Base-by-base conservation (phyloP, 2,888 invertebrate genomes). In the Leptopilina syphax region DNA sequence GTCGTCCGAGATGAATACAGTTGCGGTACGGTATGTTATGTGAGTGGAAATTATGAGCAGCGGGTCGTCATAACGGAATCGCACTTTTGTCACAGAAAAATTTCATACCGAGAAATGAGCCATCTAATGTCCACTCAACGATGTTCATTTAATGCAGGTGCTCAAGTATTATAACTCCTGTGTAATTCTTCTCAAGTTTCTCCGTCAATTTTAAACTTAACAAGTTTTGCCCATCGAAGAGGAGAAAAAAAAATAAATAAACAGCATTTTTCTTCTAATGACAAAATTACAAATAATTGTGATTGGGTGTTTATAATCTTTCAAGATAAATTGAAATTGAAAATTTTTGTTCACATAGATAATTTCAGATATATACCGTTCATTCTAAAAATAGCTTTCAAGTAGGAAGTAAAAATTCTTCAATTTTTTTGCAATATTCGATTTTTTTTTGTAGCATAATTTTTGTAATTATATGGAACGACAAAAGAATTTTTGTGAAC, bases 61-160 rank as follows among this genome's bases (percentile, higher is more conserved):
- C 80, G 79, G 77, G 77, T 80, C 70, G 79, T 79, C 34, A 73
- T 83, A 83, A 82, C 83, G 83, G 82, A 79, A 81, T 81, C 76
- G 65, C 60, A 77, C 73, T 73, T 50, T 73, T 73, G 73, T 73
- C 73, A 73, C 73, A 57, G 73, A 73, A 73, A 73, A 73, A 73
- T 73, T 57, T 54, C 57, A 73, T 34, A n/a, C 57, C 27, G 73
- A 73, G 73, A 73, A 73, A 73, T 57, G 73, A 73, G 73, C 54
- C 54, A 73, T 73, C 57, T 73, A 73, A 73, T 73, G 73, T 73
- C 34, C 73, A 57, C 73, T 73, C 73, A 57, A 73, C 73, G 73
- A 73, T 73, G 57, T n/a, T 54, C 73, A 73, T 73, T 73, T 73
- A 73, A 73, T 73, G 73, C 73, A 73, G 73, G 73, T 73, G 57